Evolutionary conservation across 2,888 invertebrate species (phyloP), one percentile per base, ranked within the genome.

Genomic region (Cinara cedri): DNA sequence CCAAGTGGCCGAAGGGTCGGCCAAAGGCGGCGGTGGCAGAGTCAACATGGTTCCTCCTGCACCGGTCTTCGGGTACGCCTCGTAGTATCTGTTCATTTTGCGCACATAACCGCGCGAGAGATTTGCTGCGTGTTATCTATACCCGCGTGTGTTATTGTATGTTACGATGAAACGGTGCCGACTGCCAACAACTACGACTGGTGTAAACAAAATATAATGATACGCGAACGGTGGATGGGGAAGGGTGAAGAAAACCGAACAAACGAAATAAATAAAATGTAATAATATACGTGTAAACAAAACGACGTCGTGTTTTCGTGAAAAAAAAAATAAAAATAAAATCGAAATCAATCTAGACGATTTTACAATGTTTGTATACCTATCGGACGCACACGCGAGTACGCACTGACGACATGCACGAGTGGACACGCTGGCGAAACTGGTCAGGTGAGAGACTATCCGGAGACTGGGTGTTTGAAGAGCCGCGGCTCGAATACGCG

Each of bases 1-100:
- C 83, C 84, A 84, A 10, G 84, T 83, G 44, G 84, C 83, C 57
- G 83, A 82, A n/a, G 84, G 83, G 54, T 84, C 83, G 24, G 83
- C 82, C n/a, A 81, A 49, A 11, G 84, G 83, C n/a, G 84, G 84
- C 19, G 84, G 84, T 21, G 84, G 84, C 34, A 84, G 83, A 11
- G 84, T 82, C 26, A 83, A 81, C 81, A 83, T 81, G 42, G 83
- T 81, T 14, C 83, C 83, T 49, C 82, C 72, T n/a, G 82, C 83
- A 49, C 82, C 72, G 19, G 82, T 82, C 21, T 82, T 82, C 11
- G 83, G 82, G 75, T 83, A 83, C 24, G 83, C 84, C 76, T 84
- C 84, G 82, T 83, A 84, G 80, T 84, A 84, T 49, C 84, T 82
- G 82, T 83, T 84, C 84, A 84, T 84, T 13, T 11, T 34, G 16